Evolutionary conservation across 2,113 vertebrate species (phyloP).

Genomic region (Dromiciops gliroides): DNA sequence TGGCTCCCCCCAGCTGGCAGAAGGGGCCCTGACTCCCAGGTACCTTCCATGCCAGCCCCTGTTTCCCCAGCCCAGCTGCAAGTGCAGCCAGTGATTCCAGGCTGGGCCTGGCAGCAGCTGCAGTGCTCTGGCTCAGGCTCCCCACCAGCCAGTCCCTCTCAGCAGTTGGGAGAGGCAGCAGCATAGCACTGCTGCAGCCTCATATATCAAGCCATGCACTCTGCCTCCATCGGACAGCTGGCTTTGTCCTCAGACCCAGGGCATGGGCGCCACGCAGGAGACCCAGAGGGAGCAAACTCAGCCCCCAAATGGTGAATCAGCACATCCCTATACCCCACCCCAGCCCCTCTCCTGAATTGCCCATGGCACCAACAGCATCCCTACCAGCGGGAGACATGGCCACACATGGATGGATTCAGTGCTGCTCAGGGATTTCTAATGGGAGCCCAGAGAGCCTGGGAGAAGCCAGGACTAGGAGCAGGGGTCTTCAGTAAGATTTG

Average conservation of each 20-base stretch:
- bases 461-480: constrained; percentile 56
- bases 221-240: constrained; percentile 28
- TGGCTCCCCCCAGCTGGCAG: constrained; percentile 14
- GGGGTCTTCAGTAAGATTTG: constrained; percentile 62
- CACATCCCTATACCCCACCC: not conserved
- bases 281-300: constrained; percentile 20
- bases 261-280: constrained; percentile 28
- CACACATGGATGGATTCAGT: not conserved
- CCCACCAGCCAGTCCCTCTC: constrained; percentile 39
- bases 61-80: constrained; percentile 64
- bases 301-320: constrained; percentile 43
- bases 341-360: not conserved
- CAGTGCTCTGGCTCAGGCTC: not conserved
- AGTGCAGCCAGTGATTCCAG: constrained; percentile 45
- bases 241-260: constrained; percentile 51
- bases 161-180: not conserved
- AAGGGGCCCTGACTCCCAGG: constrained; percentile 77
- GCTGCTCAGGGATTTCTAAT: constrained; percentile 27
- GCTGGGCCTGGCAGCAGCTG: constrained; percentile 4
- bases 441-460: constrained; percentile 60
- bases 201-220: constrained; percentile 41
- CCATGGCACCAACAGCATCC: not conserved
- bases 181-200: constrained; percentile 31
- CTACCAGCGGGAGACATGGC: not conserved
- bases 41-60: constrained; percentile 70